Percentiles rank a stretch among this genome's conserved stretches.
phyloP scores from a whole-genome alignment of 1,140 invertebrate genomes.

The Calephelis virginiensis region DNA sequence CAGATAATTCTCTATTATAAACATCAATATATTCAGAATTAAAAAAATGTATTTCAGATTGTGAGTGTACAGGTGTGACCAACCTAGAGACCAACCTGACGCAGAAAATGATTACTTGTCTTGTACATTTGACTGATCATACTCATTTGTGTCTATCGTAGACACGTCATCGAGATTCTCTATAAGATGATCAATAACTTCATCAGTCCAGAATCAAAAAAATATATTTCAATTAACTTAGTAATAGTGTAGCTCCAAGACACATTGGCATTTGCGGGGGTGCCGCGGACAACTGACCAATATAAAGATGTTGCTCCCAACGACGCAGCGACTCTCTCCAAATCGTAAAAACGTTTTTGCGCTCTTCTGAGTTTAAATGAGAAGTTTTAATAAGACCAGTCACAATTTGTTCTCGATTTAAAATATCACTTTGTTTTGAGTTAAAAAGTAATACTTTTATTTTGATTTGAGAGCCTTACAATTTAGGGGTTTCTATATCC shows the following conservation, averaged over 20 bases:
- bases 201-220: conserved; percentile 17
- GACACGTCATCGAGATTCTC: background rate
- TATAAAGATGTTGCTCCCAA: conserved; percentile 20
- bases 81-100: background rate
- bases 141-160: background rate
- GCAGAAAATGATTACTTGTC: background rate
- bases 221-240: conserved; percentile 24
- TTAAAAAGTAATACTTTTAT: no score
- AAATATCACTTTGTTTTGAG: no score
- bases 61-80: background rate
- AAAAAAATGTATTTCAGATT: conserved; percentile 4
- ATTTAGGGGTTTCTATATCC: no score
- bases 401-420: no score
- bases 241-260: conserved; percentile 22
- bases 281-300: conserved; percentile 23
- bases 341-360: no score
- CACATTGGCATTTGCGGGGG: background rate
- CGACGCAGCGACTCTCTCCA: conserved; percentile 21
- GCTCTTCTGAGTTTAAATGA: no score
- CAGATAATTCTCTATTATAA: background rate
- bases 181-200: conserved; percentile 7
- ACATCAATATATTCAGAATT: background rate
- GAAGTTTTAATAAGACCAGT: no score
- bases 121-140: conserved; percentile 3
- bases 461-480: no score